phyloP scores from a whole-genome alignment of 2,113 vertebrate species.

The Dryoscopus gambensis region DNA sequence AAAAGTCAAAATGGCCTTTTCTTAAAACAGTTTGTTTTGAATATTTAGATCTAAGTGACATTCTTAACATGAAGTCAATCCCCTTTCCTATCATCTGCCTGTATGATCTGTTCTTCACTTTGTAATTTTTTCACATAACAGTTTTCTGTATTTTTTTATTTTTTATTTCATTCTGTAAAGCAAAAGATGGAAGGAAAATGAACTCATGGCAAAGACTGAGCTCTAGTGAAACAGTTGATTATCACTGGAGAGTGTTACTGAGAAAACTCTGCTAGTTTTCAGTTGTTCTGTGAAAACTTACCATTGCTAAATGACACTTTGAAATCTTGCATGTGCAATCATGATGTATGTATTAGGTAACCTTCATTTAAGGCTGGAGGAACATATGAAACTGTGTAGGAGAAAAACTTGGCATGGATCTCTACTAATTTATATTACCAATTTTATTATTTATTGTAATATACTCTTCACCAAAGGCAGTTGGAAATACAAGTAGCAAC shows the following conservation, averaged over 20 bases:
- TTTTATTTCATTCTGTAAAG: background rate
- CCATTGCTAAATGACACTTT: slow-evolving; percentile 58
- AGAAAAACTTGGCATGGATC: background rate
- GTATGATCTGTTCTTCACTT: background rate
- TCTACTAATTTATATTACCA: background rate
- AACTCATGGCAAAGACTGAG: slow-evolving; percentile 36
- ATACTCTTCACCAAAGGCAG: background rate
- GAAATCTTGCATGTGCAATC: slow-evolving; percentile 42
- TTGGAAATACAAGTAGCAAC: background rate
- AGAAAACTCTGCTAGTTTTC: slow-evolving; percentile 62
- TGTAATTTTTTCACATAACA: background rate
- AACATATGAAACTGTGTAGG: background rate
- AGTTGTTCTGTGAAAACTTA: slow-evolving; percentile 64
- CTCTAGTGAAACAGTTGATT: slow-evolving; percentile 43
- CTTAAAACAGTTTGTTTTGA: background rate
- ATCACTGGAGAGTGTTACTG: slow-evolving; percentile 48
- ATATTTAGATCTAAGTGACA: background rate
- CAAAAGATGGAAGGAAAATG: slow-evolving; percentile 35
- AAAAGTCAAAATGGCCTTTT: background rate
- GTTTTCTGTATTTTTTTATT: background rate
- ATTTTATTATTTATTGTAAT: background rate
- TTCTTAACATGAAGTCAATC: background rate
- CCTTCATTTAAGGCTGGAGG: slow-evolving; percentile 31
- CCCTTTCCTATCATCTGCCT: background rate
- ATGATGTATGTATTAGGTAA: background rate